A percentile compares a stretch with the other conserved stretches of the same genome.
phyloP scores from a whole-genome alignment of 2,113 vertebrate species.

The Sinocyclocheilus grahami region DNA sequence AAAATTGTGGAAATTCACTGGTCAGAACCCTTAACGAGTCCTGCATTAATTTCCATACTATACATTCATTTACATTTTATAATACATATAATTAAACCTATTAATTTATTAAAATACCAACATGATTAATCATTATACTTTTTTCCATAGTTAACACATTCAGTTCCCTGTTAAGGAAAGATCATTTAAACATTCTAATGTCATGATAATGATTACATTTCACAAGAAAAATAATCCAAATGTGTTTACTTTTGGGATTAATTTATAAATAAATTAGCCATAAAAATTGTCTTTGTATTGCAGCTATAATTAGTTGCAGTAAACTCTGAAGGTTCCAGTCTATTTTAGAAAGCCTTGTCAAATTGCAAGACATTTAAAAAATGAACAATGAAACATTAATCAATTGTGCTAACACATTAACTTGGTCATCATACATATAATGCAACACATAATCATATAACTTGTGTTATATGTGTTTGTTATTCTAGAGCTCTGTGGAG shows the following conservation, averaged over 20 bases:
- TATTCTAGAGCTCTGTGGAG: conserved; percentile 76
- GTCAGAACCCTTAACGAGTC: too few relatives aligned
- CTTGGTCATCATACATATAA: background rate
- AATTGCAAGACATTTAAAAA: background rate
- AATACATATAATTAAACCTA: background rate
- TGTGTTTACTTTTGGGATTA: too few relatives aligned
- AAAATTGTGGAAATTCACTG: too few relatives aligned
- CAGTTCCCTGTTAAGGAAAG: too few relatives aligned
- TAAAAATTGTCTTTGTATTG: background rate
- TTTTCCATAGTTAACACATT: too few relatives aligned
- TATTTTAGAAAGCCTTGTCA: background rate
- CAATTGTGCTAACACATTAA: background rate
- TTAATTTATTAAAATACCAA: background rate
- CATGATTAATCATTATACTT: background rate
- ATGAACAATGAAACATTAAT: background rate
- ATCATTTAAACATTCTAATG: too few relatives aligned
- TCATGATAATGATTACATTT: too few relatives aligned
- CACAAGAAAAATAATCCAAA: too few relatives aligned
- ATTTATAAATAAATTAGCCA: too few relatives aligned
- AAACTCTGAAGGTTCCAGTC: background rate
- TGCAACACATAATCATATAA: background rate
- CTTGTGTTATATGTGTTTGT: background rate
- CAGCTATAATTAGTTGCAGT: background rate
- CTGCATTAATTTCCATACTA: too few relatives aligned
- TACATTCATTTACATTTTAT: too few relatives aligned